These are phyloP conservation scores for Phalacrocorax pelagicus DNA, from an alignment of 2,113 vertebrate genomes.

Conservation along the genomic window DNA sequence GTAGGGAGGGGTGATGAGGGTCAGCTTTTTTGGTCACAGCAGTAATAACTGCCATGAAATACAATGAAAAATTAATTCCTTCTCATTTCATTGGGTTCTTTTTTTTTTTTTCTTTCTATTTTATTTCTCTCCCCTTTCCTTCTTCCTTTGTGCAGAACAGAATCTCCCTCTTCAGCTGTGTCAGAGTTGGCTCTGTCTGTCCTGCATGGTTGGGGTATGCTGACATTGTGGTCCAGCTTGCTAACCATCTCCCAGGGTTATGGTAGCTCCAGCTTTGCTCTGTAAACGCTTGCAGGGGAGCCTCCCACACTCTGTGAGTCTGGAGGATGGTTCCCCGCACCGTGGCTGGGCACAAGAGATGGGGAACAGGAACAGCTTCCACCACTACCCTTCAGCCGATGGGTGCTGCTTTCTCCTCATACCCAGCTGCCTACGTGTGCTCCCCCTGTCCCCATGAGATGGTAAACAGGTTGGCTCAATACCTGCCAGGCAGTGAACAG, in stretches of 20 bases:
- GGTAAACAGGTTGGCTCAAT: not conserved
- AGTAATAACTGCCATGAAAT: not conserved
- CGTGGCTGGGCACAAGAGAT: rapidly evolving
- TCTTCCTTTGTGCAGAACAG: not conserved
- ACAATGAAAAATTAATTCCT: not conserved
- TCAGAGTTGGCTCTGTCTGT: not conserved
- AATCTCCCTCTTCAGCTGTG: not conserved
- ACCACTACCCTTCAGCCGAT: too few relatives aligned
- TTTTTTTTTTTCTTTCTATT: not conserved
- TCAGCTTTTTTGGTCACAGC: not conserved
- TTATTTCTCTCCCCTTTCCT: not conserved
- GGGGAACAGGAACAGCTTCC: not conserved
- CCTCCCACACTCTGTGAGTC: not conserved
- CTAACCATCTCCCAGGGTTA: not conserved
- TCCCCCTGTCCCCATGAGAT: rapidly evolving
- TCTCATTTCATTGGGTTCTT: not conserved
- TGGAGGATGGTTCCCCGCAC: rapidly evolving
- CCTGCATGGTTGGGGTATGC: rapidly evolving
- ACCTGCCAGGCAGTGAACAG: not conserved
- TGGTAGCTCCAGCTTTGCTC: not conserved
- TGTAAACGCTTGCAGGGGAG: not conserved
- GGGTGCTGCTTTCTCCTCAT: not conserved
- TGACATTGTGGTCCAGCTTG: not conserved
- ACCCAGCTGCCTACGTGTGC: too few relatives aligned
- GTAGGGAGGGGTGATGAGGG: not conserved